Base-by-base conservation (phyloP, 1,140 invertebrate genomes). In the Rhyacophila brunnea region DNA sequence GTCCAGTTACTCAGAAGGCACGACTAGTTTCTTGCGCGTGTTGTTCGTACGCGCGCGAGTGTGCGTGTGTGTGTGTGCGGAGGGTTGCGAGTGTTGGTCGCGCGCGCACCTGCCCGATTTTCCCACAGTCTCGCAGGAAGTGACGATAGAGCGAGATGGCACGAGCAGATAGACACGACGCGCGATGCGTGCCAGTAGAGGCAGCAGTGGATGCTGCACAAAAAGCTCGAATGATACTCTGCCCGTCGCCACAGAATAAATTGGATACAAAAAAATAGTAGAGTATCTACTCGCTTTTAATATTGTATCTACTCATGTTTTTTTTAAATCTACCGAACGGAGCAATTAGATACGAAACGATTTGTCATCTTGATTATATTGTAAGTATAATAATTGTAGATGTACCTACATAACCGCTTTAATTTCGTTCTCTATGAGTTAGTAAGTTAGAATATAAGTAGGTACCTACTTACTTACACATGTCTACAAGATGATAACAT, bases 121-220 rank as follows among this genome's bases (percentile, higher is more conserved):
- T 60, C 58, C 58, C 58, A 60, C 58, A 60, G 43, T 60, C 45
- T 48, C 43, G 58, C 58, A 60, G 58, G 58, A 60, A 60, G 58
- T 54, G 48, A 18, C 17, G 47, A 11, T 23, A n/a, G 47, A 49
- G 20, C 10, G 47, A 49, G 43, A 45, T 45, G 43, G 43, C 43
- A 45, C 43, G 43, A 45, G 57, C 57, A 52, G 57, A 59, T 59
- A 59, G 57, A 49, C 40, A 59, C 44, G 17, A 18, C 35, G 23
- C 23, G 57, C 57, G 48, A 59, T 51, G 49, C 57, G 49, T 53
- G 49, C 57, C 57, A n/a, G 14, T 47, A 52, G 48, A 46, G 57
- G 32, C 23, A 28, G 13, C 9, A 13, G 28, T 32, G 18, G 54
- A 54, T 40, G 17, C 38, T 18, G 11, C 44, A 23, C 44, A 46